phyloP scores from a whole-genome alignment of 2,113 vertebrate species.

The Smithornis capensis region DNA sequence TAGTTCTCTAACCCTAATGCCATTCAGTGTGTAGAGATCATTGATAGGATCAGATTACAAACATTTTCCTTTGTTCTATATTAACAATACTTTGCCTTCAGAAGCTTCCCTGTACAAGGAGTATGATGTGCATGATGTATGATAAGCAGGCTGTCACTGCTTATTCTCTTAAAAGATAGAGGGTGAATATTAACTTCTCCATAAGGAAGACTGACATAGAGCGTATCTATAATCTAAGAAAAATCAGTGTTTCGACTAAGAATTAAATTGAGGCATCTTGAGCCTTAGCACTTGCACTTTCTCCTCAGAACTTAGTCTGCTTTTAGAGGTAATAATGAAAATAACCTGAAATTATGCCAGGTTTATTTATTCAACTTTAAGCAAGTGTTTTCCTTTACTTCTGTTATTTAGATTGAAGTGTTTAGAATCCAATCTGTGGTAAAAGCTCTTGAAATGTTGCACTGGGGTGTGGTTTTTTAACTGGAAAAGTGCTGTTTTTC shows the following conservation, averaged over 20 bases:
- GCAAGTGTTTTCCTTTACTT: neutral
- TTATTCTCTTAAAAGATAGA: neutral
- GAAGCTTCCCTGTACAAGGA: neutral
- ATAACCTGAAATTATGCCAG: neutral
- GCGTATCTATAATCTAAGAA: neutral
- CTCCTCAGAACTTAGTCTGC: neutral
- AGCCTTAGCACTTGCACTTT: neutral
- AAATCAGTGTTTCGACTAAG: rapidly evolving
- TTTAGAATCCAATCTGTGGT: neutral
- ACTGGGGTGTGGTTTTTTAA: neutral
- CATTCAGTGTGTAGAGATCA: neutral
- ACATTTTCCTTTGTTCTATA: neutral
- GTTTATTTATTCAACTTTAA: neutral
- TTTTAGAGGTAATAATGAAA: neutral
- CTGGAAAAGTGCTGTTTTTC: neutral
- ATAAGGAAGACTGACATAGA: rapidly evolving
- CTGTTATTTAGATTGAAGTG: neutral
- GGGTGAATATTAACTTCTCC: neutral
- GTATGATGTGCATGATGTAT: rapidly evolving
- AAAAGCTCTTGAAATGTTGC: neutral
- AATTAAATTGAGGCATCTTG: neutral
- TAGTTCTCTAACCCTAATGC: neutral
- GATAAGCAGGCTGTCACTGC: neutral
- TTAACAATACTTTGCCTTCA: neutral
- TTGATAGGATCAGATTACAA: neutral